Evolutionary conservation across 1,140 invertebrate species (phyloP), one percentile per base, ranked within the genome.

Genomic region (Drosophila lini): DNA sequence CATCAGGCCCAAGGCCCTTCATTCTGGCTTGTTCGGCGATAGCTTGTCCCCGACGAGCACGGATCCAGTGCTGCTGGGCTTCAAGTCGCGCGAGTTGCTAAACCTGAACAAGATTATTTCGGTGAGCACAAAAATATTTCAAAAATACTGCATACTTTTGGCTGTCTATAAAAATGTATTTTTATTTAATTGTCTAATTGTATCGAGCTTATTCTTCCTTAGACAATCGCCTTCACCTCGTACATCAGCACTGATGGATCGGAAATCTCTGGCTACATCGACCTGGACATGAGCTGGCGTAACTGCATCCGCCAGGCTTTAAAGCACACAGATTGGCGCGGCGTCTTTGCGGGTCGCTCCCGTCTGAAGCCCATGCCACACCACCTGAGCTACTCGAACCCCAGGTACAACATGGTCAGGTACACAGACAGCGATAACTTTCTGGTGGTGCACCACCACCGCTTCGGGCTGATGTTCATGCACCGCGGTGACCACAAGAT

Each of bases 181-280:
- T 16, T 16, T 15, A 31, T 47, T 15, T 0, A 15, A 59, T 9
- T 13, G 15, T 2, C 6, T 5, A n/a, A 9, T 9, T 25, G 4
- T 5, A 10, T 28, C 41, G 22, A 22, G 3, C 36, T 25, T 22
- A 1, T 3, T 9, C 36, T 25, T 22, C 2, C 5, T 9, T 25
- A 92, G 91, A 91, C 91, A 16, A 92, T 92, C 10, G 86, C 91
- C 4, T 92, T 91, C 38, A 57, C 83, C 2, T 75, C 80, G 1
- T 78, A 63, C 48, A 44, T 57, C 0, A 28, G 70, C 19, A 28
- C 34, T 5, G 67, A 79, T 7, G 84, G 91, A 1, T 90, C 83
- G 1, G 86, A 92, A 19, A 68, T 84, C 16, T 91, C 91, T 0
- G 84, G 81, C 2, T 92, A 92, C 41, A 70, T 92, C 5, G 91